Conservation (phyloP, 2,797 vertebrate species). For the Tenualosa thibaudeaui region DNA sequence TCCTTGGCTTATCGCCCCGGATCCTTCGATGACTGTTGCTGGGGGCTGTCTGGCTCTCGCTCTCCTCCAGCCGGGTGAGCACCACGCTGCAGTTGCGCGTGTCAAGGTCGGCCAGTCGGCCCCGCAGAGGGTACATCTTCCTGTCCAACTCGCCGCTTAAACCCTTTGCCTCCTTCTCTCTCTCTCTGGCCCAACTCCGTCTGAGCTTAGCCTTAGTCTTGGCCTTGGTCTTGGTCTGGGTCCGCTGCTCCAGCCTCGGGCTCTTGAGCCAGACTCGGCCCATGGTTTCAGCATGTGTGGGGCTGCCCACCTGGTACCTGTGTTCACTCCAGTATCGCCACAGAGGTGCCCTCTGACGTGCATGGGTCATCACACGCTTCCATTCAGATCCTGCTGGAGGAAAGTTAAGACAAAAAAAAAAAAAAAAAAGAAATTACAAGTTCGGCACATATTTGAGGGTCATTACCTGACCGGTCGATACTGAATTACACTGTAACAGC, state of each 20-base stretch:
- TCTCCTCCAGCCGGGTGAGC: slow-evolving; percentile 89
- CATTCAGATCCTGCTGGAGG: slow-evolving; percentile 63
- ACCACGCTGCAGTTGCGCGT: slow-evolving; percentile 90
- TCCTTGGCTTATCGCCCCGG: slow-evolving; percentile 52
- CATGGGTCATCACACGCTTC: slow-evolving; percentile 66
- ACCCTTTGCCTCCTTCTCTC: slow-evolving; percentile 55
- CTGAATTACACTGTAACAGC: background rate
- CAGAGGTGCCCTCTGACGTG: slow-evolving; percentile 61
- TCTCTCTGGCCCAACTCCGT: slow-evolving; percentile 51
- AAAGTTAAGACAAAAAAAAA: slow-evolving; percentile 44
- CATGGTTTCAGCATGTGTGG: slow-evolving; percentile 70
- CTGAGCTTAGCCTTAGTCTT: slow-evolving; percentile 60
- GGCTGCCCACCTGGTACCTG: slow-evolving; percentile 63
- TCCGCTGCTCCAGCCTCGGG: slow-evolving; percentile 47
- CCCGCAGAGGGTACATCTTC: slow-evolving; percentile 64
- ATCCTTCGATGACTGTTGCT: slow-evolving; percentile 48
- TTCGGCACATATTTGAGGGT: background rate
- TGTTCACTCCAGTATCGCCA: slow-evolving; percentile 58
- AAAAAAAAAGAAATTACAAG: slow-evolving; percentile 40
- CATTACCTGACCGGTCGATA: slow-evolving; percentile 12
- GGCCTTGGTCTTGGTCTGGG: slow-evolving; percentile 48
- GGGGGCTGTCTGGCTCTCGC: slow-evolving; percentile 36
- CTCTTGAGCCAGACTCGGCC: slow-evolving; percentile 69
- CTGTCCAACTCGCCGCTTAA: slow-evolving; percentile 59
- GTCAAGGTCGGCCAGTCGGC: slow-evolving; percentile 73